Evolutionary conservation across 2,113 vertebrate genomes (phyloP), one percentile per base, ranked within the genome.

Genomic region (Vanacampus margaritifer): DNA sequence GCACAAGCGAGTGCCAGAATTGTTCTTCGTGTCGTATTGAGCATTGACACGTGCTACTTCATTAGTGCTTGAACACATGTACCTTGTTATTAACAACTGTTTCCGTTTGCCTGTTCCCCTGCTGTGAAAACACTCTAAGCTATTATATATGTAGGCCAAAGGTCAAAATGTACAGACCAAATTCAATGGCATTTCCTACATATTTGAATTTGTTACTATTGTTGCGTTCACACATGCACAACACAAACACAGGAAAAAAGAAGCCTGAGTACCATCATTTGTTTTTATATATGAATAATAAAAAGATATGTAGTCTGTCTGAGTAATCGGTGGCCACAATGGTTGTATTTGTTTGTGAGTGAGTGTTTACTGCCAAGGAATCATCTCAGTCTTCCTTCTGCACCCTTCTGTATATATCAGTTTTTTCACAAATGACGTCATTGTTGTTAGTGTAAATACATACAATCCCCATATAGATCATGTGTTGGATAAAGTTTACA

Each of bases 61-160:
- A 65, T 84, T 84, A 50, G 72, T 79, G 78, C 81, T 81, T 63
- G 63, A 76, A 81, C 84, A 85, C 73, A 70, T 80, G 81, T 72
- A 65, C 54, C 75, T 80, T 80, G 77, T 86, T 60, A 86, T 86
- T 60, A 86, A 76, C 73, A 50, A 51, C 74, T 60, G 59, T 75
- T 78, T 75, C 64, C 50, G 68, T 66, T 74, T 67, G 71, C 72
- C 50, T 4, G 51, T 58, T 60, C 71, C 54, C 84, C 56, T 77
- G 62, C 67, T 66, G 70, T 79, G 67, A 71, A 80, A 76, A 74
- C 67, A 79, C 76, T 68, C 61, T 56, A 36, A 73, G 68, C 59
- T 57, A 51, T 81, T 80, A 64, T 69, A 64, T 69, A 79, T 87
- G 69, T 87, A 71, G 79, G 82, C 63, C 81, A 87, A 78, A 88